Percentiles rank a stretch among this genome's conserved stretches.
Evolutionary conservation across 2,797 vertebrate species (phyloP).

Genomic region (Mycteria americana): DNA sequence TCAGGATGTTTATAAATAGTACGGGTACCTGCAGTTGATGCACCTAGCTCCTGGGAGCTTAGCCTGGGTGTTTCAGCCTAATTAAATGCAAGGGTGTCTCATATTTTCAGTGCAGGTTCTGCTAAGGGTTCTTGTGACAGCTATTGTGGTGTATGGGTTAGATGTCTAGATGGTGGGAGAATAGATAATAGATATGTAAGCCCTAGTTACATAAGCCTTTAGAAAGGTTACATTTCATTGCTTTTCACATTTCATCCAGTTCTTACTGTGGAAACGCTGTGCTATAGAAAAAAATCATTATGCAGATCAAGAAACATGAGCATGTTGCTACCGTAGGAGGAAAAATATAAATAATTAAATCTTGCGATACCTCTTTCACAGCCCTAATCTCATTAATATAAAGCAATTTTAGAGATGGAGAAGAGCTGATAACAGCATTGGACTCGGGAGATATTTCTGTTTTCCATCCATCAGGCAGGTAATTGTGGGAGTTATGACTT

Average conservation of each 20-base stretch:
- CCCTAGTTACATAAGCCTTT: neutral
- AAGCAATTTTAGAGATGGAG: slow-evolving; percentile 63
- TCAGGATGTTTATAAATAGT: neutral
- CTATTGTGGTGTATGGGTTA: neutral
- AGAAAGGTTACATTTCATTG: slow-evolving; percentile 27
- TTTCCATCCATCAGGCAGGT: slow-evolving; percentile 75
- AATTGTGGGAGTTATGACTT: slow-evolving; percentile 78
- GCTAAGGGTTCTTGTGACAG: neutral
- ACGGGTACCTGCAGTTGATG: neutral
- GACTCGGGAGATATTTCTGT: slow-evolving; percentile 69
- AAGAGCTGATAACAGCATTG: slow-evolving; percentile 50
- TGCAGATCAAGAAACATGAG: slow-evolving; percentile 22
- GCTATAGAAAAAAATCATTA: neutral
- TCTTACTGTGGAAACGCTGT: neutral
- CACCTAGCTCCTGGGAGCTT: neutral
- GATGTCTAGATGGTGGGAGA: neutral
- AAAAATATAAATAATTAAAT: slow-evolving; percentile 58
- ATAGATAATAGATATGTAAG: neutral
- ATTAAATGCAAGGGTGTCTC: neutral
- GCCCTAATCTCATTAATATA: slow-evolving; percentile 72
- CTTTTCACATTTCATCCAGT: neutral
- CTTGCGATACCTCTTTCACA: slow-evolving; percentile 21
- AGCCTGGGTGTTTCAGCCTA: neutral
- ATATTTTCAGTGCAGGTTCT: neutral
- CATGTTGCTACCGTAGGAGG: neutral